Base-by-base conservation (phyloP, 2,113 vertebrate genomes). In the Grallaria varia region DNA sequence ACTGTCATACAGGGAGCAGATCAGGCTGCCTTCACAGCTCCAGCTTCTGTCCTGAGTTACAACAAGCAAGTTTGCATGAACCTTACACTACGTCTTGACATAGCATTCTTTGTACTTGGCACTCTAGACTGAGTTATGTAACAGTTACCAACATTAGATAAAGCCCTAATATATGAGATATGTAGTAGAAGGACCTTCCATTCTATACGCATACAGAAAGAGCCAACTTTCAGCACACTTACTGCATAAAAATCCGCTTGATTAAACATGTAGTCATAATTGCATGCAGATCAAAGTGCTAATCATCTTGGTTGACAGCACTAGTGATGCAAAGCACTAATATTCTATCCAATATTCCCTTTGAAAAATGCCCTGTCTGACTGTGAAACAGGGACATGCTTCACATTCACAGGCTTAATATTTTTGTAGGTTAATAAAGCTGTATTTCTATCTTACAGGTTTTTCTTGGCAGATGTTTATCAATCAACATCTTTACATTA, bases 211-310 rank as follows among this genome's bases (percentile, higher is more conserved):
- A 53, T 50, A 60, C 45, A 74, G 79, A 86, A 86, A 86, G 40
- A 76, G 52, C 24, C 27, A 86, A 72, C 58, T 95, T 93, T 58
- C 90, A 74, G 59, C n/a, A 78, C 16, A 42, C 5, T 92, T 87
- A 68, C 60, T 91, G 84, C 47, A 63, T 79, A 47, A 92, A 94
- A 93, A 92, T 94, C 44, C 37, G 45, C 84, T 77, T 93, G 73
- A 94, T 95, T 94, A 87, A 88, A 87, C 87, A 47, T 81, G 73
- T 50, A 89, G 40, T 88, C 59, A 84, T 97, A 96, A 97, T 71
- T 95, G 84, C 76, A 74, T 63, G 89, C 89, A 89, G 76, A 96
- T 96, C 94, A 95, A 97, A 96, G 69, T 92, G 73, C 62, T 94
- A 91, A 95, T 95, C 90, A 84, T 88, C 59, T 92, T 79, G 82